Percentiles rank a stretch among this genome's conserved stretches.
Conservation (phyloP, 92 coral and sea anemone species). For the Umimayanthus kanabou region DNA sequence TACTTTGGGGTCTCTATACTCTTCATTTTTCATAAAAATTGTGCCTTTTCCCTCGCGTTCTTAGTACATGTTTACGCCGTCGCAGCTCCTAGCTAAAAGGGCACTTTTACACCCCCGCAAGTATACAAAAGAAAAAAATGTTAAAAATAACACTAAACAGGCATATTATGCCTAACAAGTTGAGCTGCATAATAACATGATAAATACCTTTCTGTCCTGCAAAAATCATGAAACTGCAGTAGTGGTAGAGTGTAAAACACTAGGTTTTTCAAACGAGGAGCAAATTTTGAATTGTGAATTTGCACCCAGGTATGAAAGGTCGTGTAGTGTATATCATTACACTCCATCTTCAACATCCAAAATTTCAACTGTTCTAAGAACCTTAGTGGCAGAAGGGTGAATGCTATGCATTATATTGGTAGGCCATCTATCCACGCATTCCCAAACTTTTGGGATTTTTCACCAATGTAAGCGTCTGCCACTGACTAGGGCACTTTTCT, state of each 20-base stretch:
- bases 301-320: no score
- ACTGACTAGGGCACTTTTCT: constrained; percentile 17
- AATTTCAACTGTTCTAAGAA: constrained; percentile 11
- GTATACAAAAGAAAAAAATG: neutral
- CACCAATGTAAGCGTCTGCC: constrained; percentile 12
- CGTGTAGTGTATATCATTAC: constrained; percentile 14
- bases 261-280: neutral
- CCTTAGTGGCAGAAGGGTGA: constrained; percentile 29
- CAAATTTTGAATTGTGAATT: constrained; percentile 22
- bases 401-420: constrained; percentile 34
- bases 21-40: neutral
- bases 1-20: neutral
- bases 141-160: neutral
- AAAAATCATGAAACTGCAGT: neutral
- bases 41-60: neutral
- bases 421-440: constrained; percentile 27
- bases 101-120: constrained; percentile 17
- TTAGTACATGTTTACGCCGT: constrained; percentile 2
- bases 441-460: neutral
- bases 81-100: constrained; percentile 9
- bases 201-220: neutral
- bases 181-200: neutral
- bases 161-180: neutral
- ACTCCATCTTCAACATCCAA: constrained; percentile 28
- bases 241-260: neutral